Evolutionary conservation across 1,140 invertebrate genomes (phyloP).

Genomic region (Gryon sp.): DNA sequence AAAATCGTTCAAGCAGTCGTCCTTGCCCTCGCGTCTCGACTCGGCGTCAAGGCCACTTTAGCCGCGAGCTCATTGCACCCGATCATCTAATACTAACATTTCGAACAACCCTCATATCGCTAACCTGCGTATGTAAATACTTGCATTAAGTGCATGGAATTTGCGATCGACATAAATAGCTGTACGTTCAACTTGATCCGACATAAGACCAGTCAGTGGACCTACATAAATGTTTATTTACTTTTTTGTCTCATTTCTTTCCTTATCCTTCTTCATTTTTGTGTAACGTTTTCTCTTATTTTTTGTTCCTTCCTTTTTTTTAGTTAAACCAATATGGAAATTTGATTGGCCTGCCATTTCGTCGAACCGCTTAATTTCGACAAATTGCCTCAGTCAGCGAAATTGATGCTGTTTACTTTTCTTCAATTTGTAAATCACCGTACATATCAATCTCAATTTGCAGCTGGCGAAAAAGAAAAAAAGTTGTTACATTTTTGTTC

Average conservation of each 20-base stretch:
- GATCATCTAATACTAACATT: constrained; percentile 60
- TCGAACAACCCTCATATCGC: constrained; percentile 38
- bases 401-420: constrained; percentile 37
- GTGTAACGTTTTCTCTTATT: no score
- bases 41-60: constrained; percentile 77
- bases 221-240: constrained; percentile 2
- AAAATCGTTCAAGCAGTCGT: constrained; percentile 76
- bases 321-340: constrained; percentile 44
- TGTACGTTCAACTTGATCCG: neutral
- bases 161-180: constrained; percentile 22
- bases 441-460: constrained; percentile 39
- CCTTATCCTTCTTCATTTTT: no score
- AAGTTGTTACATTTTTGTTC: no score
- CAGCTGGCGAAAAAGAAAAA: constrained; percentile 1
- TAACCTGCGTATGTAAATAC: constrained; percentile 45
- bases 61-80: constrained; percentile 77
- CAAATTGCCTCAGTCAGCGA: constrained; percentile 3
- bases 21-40: constrained; percentile 77
- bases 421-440: constrained; percentile 30
- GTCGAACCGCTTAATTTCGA: constrained; percentile 38
- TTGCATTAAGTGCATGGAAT: constrained; percentile 43
- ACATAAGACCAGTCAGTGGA: neutral
- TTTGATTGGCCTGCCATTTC: constrained; percentile 46
- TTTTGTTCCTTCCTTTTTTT: neutral
- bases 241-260: no score